These are phyloP conservation scores for Zootoca vivipara DNA, from an alignment of 2,113 vertebrate species.

Conservation along the genomic window DNA sequence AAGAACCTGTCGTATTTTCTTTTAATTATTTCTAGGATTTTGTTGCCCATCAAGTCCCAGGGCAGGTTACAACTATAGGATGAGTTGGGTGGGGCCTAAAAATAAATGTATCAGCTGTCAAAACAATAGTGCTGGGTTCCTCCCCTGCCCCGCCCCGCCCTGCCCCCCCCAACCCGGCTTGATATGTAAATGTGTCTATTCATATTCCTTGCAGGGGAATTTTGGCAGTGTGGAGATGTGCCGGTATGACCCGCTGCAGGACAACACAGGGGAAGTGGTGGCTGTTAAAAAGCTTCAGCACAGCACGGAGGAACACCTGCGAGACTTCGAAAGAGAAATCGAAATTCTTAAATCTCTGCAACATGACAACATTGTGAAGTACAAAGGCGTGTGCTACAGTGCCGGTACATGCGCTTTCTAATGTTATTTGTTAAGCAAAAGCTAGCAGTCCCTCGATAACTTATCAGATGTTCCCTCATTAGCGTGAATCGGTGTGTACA, in stretches of 20 bases:
- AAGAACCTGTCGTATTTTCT: not conserved
- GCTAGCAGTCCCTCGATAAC: not conserved
- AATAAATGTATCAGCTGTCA: no score
- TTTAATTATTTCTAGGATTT: not conserved
- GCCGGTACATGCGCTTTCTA: slow-evolving; percentile 80
- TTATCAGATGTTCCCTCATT: not conserved
- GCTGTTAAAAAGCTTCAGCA: slow-evolving; percentile 98
- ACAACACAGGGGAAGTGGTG: slow-evolving; percentile 96
- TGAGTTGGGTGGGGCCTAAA: no score
- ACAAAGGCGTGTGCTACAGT: slow-evolving; percentile 98
- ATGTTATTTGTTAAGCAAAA: not conserved
- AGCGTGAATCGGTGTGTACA: not conserved
- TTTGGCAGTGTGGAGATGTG: slow-evolving; percentile 99
- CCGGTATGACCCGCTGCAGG: slow-evolving; percentile 93
- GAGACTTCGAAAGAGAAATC: slow-evolving; percentile 97
- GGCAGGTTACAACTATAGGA: no score
- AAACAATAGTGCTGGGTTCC: no score
- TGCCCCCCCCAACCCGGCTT: no score
- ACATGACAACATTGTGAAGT: slow-evolving; percentile 98
- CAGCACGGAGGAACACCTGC: slow-evolving; percentile 91
- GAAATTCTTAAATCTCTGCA: slow-evolving; percentile 97
- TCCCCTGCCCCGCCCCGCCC: no score
- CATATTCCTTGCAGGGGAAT: slow-evolving; percentile 83
- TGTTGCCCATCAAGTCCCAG: no score
- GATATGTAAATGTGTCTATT: not conserved